Conservation (phyloP, 2,888 invertebrate genomes). For the Pyrocoelia pectoralis region DNA sequence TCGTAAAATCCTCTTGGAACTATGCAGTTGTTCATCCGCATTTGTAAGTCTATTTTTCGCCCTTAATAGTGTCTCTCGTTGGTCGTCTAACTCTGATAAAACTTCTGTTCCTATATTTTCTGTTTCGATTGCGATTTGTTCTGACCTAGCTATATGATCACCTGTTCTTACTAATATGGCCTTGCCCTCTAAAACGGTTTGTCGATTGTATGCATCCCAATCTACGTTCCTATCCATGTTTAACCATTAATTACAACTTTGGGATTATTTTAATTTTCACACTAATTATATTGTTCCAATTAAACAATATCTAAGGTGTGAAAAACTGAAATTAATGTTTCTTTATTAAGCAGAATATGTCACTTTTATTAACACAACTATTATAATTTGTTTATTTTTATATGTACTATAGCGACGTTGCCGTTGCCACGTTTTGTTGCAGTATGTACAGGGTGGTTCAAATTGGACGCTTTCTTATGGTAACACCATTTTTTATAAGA, state of each 20-base stretch:
- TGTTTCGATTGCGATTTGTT: constrained; percentile 79
- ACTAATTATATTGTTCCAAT: no score
- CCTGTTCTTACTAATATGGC: constrained; percentile 67
- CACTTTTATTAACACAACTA: no score
- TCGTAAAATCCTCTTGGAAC: constrained; percentile 69
- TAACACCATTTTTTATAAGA: no score
- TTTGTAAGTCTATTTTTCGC: constrained; percentile 72
- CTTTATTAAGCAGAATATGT: no score
- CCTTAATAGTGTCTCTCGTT: constrained; percentile 76
- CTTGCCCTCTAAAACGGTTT: constrained; percentile 65
- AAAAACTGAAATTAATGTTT: no score
- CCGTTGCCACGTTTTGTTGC: no score
- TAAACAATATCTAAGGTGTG: no score
- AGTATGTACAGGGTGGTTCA: no score
- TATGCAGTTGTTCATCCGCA: constrained; percentile 75
- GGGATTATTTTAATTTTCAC: no score
- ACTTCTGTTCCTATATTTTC: constrained; percentile 82
- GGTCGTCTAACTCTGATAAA: constrained; percentile 76
- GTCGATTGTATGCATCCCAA: constrained; percentile 67
- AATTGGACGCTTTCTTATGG: no score
- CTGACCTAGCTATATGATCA: constrained; percentile 72
- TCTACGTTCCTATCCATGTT: constrained; percentile 43
- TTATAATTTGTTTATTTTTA: no score
- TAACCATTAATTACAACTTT: constrained; percentile 17
- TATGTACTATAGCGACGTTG: no score